These are phyloP conservation scores for Mimumesa dahlbomi DNA, from an alignment of 2,888 invertebrate genomes.

Conservation along the genomic window DNA sequence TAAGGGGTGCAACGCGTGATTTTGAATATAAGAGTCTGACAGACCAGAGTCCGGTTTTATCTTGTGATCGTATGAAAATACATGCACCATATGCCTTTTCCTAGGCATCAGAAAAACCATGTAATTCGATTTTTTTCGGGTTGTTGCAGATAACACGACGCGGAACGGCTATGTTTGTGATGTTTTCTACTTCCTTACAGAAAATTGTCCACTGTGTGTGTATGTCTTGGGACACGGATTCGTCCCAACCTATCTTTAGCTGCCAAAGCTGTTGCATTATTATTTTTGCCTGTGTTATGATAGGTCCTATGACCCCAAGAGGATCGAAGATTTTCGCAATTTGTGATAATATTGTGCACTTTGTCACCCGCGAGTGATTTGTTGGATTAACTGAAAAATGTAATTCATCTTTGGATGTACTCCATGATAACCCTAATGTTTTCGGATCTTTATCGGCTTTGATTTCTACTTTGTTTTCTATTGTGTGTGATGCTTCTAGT, in stretches of 20 bases:
- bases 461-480: neutral
- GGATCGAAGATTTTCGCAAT: neutral
- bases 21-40: no score
- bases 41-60: neutral
- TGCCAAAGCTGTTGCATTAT: slow-evolving; percentile 3
- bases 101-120: slow-evolving; percentile 4
- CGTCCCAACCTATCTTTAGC: slow-evolving; percentile 2
- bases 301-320: neutral
- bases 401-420: neutral
- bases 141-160: neutral
- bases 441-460: neutral
- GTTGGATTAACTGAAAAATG: neutral
- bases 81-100: slow-evolving; percentile 1
- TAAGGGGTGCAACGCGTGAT: slow-evolving; percentile 9
- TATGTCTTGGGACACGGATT: neutral
- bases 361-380: neutral
- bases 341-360: neutral
- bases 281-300: neutral
- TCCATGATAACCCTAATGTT: neutral
- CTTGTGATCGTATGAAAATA: neutral
- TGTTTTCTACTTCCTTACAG: neutral
- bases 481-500: no score
- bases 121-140: neutral
- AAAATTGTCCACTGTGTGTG: neutral
- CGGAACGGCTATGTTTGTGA: neutral